These are phyloP conservation scores for Drosophila rufa DNA, from an alignment of 1,140 invertebrate genomes.

Conservation along the genomic window DNA sequence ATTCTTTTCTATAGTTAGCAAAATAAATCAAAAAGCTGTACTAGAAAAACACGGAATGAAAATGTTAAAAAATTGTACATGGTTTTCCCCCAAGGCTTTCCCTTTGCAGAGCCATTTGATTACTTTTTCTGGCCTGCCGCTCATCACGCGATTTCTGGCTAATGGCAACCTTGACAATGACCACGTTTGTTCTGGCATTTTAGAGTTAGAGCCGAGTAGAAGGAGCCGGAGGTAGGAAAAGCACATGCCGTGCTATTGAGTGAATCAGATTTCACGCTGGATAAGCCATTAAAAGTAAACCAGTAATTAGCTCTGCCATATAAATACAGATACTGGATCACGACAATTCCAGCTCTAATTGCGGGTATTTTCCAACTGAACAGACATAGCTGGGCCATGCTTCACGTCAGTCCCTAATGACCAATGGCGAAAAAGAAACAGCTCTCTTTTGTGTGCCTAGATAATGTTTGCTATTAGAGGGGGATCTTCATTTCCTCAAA, in stretches of 20 bases:
- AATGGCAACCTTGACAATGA: conserved; percentile 35
- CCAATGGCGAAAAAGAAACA: conserved; percentile 7
- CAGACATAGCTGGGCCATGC: conserved; percentile 33
- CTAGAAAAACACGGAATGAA: too few species aligned
- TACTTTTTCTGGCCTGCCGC: background rate
- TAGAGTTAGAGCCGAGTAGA: background rate
- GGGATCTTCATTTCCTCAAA: conserved; percentile 19
- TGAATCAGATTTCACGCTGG: conserved; percentile 57
- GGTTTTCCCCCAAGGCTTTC: background rate
- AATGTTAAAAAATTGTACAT: background rate
- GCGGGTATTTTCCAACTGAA: conserved; percentile 42
- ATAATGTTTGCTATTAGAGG: conserved; percentile 8
- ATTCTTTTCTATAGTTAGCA: too few species aligned
- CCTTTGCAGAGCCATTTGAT: background rate
- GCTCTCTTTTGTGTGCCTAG: conserved; percentile 12
- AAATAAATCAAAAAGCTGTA: too few species aligned
- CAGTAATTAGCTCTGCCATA: conserved; percentile 34
- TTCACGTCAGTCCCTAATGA: conserved; percentile 36
- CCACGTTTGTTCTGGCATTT: conserved; percentile 9
- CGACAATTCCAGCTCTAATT: conserved; percentile 45
- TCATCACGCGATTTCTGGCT: conserved; percentile 31
- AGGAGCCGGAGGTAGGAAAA: background rate
- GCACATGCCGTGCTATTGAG: conserved; percentile 30
- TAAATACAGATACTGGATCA: conserved; percentile 24
- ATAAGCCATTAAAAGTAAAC: conserved; percentile 22